These are phyloP conservation scores for Drosophila subobscura DNA, from an alignment of 1,140 invertebrate genomes.

Conservation along the genomic window DNA sequence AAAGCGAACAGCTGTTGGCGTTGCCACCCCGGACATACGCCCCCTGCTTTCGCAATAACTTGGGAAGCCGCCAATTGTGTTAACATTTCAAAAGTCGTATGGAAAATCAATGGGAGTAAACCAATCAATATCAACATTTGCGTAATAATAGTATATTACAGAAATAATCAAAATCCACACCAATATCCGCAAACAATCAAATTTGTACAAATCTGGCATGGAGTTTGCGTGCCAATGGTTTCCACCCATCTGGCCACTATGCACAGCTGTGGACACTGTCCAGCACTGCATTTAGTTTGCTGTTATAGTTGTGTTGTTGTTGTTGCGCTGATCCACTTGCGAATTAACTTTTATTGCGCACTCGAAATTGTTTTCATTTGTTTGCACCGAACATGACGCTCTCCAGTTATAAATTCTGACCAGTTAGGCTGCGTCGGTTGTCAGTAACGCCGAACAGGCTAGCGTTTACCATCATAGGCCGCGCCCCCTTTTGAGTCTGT, in stretches of 20 bases:
- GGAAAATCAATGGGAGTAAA: too few species aligned
- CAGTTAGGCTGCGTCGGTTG: conserved; percentile 36
- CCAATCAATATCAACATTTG: too few species aligned
- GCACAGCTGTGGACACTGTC: too few species aligned
- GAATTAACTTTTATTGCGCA: conserved; percentile 72
- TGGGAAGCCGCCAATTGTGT: too few species aligned
- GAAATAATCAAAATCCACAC: too few species aligned
- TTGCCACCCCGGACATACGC: conserved; percentile 20
- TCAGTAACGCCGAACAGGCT: background rate
- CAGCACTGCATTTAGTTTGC: conserved; percentile 4
- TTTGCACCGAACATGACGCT: conserved; percentile 45
- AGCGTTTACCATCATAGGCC: background rate
- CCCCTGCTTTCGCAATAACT: background rate
- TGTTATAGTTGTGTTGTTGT: conserved; percentile 18
- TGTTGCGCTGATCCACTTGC: conserved; percentile 18
- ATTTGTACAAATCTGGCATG: too few species aligned
- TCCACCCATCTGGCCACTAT: too few species aligned
- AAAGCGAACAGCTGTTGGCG: conserved; percentile 19
- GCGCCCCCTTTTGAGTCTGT: background rate
- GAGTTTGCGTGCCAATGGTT: too few species aligned
- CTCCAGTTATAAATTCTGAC: conserved; percentile 56
- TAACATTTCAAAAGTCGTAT: too few species aligned
- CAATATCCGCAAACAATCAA: too few species aligned
- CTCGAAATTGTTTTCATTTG: conserved; percentile 73
- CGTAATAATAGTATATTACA: too few species aligned